phyloP scores from a whole-genome alignment of 2,888 invertebrate genomes.

The Furcula furcula region DNA sequence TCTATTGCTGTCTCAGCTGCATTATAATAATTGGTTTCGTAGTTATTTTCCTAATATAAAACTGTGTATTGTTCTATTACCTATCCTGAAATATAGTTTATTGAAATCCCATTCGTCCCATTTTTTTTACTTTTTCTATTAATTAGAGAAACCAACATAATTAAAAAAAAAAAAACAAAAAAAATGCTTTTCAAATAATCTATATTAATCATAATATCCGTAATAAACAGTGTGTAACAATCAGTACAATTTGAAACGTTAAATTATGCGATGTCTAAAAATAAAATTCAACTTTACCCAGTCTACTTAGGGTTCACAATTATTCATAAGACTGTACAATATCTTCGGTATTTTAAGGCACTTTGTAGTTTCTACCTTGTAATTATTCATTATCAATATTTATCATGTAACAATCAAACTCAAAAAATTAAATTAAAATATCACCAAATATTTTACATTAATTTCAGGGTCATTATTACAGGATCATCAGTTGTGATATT shows the following conservation, averaged over 20 bases:
- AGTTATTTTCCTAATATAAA: slow-evolving; percentile 17
- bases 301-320: not conserved
- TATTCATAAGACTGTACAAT: not conserved
- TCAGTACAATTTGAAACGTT: not conserved
- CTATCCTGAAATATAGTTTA: slow-evolving; percentile 15
- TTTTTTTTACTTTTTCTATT: too few relatives aligned
- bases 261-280: not conserved
- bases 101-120: too few relatives aligned
- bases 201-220: slow-evolving; percentile 2
- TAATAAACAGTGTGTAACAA: not conserved
- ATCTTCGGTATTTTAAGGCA: slow-evolving; percentile 5
- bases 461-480: too few relatives aligned
- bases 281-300: not conserved
- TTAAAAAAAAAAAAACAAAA: not conserved
- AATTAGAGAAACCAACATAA: too few relatives aligned
- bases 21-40: slow-evolving; percentile 37
- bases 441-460: too few relatives aligned
- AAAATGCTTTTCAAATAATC: slow-evolving; percentile 2
- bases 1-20: slow-evolving; percentile 53
- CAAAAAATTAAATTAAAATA: too few relatives aligned
- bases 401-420: too few relatives aligned
- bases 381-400: too few relatives aligned
- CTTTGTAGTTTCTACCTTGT: too few relatives aligned
- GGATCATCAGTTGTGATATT: too few relatives aligned
- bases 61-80: too few relatives aligned